phyloP scores from a whole-genome alignment of 1,140 invertebrate species.

The honey bee (Apis mellifera) region Amel_HAv3.1 CM009939.2:287001-287500 shows the following conservation, averaged over 20 bases:
- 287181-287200: constrained; percentile 50
- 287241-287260: constrained; percentile 68
- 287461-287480: constrained; percentile 37
- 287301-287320: constrained; percentile 60
- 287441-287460: constrained; percentile 39
- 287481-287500: not conserved
- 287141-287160: constrained; percentile 69
- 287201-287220: constrained; percentile 57
- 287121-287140: constrained; percentile 65
- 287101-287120: constrained; percentile 18
- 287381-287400: constrained; percentile 67
- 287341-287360: constrained; percentile 67
- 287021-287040: not conserved
- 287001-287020: not conserved
- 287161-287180: constrained; percentile 74
- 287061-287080: not conserved
- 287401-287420: constrained; percentile 69
- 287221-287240: constrained; percentile 55
- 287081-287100: not conserved
- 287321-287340: constrained; percentile 63
- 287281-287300: constrained; percentile 56
- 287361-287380: constrained; percentile 68
- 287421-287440: constrained; percentile 38
- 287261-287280: constrained; percentile 1
- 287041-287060: constrained; percentile 34